Conservation (phyloP, 2,113 vertebrate genomes). For the Arvicanthis niloticus region DNA sequence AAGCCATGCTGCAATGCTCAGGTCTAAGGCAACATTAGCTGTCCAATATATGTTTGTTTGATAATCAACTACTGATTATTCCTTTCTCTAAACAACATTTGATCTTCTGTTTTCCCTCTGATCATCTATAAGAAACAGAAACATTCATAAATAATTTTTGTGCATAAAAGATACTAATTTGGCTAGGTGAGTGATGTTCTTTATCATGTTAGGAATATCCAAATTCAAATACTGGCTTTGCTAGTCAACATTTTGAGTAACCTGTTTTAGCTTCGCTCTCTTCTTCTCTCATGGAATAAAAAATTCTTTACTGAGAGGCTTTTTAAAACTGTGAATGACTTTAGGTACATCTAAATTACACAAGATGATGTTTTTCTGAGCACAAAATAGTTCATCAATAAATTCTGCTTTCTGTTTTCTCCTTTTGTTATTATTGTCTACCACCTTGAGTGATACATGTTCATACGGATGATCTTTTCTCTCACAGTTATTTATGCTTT, state of each 20-base stretch:
- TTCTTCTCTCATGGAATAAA: neutral
- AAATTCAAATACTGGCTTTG: neutral
- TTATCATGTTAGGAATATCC: neutral
- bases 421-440: neutral
- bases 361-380: neutral
- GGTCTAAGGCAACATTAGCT: neutral
- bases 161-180: slow-evolving; percentile 21
- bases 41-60: neutral
- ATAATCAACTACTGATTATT: neutral
- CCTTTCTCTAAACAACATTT: neutral
- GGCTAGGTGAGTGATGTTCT: neutral
- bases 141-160: neutral
- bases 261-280: neutral
- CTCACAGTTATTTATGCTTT: neutral
- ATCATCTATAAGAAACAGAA: neutral
- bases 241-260: neutral
- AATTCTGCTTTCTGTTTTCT: neutral
- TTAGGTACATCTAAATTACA: neutral
- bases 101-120: neutral
- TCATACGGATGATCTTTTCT: fast-evolving
- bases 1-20: neutral
- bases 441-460: neutral
- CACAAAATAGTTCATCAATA: neutral
- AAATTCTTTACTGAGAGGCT: neutral
- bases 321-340: neutral